These are phyloP conservation scores for Spodoptera frugiperda DNA, from an alignment of 1,140 invertebrate species.

Conservation along the genomic window DNA sequence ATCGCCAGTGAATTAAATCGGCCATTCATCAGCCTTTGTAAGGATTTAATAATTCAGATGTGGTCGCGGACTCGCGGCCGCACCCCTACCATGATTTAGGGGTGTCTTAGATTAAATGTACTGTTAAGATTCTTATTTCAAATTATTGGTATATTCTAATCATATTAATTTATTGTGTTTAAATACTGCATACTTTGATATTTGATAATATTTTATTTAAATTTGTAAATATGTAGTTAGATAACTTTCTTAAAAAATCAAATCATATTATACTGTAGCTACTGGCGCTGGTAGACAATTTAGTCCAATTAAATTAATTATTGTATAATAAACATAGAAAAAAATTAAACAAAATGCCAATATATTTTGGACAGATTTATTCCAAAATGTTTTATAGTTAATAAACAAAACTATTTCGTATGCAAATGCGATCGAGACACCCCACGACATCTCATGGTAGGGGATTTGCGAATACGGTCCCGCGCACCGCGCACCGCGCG, in stretches of 20 bases:
- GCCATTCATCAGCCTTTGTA: constrained; percentile 71
- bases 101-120: neutral
- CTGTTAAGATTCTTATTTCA: neutral
- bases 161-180: neutral
- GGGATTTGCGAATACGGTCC: constrained; percentile 38
- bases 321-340: neutral
- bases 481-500: constrained; percentile 30
- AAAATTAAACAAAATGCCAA: too few relatives aligned
- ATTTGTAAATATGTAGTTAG: too few relatives aligned
- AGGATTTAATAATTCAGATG: constrained; percentile 70
- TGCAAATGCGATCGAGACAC: constrained; percentile 7
- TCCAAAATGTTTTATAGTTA: too few relatives aligned
- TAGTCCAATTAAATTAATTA: too few relatives aligned
- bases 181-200: too few relatives aligned
- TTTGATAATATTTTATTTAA: too few relatives aligned
- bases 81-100: constrained; percentile 52
- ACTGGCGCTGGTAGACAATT: too few relatives aligned
- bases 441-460: constrained; percentile 14
- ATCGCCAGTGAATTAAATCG: constrained; percentile 69
- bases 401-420: neutral
- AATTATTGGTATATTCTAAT: neutral
- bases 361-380: too few relatives aligned
- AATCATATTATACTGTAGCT: too few relatives aligned
- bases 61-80: constrained; percentile 54
- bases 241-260: too few relatives aligned